Percentiles rank a stretch among this genome's conserved stretches.
Evolutionary conservation across 2,888 invertebrate species (phyloP).

Genomic region (Alloplasta piceator): DNA sequence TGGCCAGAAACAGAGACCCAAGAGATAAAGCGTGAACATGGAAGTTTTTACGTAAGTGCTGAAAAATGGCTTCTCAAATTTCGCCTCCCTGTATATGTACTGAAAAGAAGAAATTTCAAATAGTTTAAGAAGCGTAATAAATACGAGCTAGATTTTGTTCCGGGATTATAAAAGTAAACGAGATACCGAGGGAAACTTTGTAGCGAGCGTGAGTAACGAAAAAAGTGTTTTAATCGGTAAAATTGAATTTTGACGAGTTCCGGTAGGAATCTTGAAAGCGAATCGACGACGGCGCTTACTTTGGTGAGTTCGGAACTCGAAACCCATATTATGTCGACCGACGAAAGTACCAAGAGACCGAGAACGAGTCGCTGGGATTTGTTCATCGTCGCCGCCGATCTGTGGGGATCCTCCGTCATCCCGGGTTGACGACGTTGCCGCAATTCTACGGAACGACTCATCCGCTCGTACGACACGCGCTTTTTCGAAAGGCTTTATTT

Average conservation of each 20-base stretch:
- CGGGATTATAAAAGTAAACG: not conserved
- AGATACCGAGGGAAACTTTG: not conserved
- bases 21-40: constrained; percentile 95
- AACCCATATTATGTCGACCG: constrained; percentile 98
- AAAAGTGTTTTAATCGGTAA: not conserved
- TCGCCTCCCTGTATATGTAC: constrained; percentile 93
- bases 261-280: too few species aligned
- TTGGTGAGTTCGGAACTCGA: constrained; percentile 97
- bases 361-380: constrained; percentile 90
- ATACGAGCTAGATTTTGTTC: not conserved
- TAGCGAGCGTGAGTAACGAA: not conserved
- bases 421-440: constrained; percentile 80
- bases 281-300: constrained; percentile 85
- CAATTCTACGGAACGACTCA: constrained; percentile 82
- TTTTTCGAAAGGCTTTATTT: constrained; percentile 28
- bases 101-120: constrained; percentile 84
- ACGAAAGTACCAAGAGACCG: constrained; percentile 93
- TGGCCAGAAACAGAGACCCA: constrained; percentile 94
- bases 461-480: constrained; percentile 57
- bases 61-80: constrained; percentile 97
- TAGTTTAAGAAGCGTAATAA: constrained; percentile 12
- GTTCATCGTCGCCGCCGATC: constrained; percentile 84
- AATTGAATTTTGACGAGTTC: too few species aligned
- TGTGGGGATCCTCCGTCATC: constrained; percentile 82
- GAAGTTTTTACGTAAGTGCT: constrained; percentile 97